Base-by-base conservation (phyloP, 2,888 invertebrate genomes). In the Lacanobia wlatinum region DNA sequence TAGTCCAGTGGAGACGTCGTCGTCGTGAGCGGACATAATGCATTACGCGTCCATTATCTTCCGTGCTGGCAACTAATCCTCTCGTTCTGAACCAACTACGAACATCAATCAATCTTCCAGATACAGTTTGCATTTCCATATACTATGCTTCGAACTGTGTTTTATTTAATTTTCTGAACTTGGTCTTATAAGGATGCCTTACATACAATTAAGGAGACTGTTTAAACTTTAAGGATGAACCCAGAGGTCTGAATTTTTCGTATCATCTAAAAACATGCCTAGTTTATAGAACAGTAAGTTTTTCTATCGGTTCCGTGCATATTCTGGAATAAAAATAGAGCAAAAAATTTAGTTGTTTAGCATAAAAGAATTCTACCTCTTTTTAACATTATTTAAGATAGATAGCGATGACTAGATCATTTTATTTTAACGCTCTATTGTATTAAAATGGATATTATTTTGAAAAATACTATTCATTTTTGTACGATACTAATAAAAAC, bases 71-170 rank as follows among this genome's bases (percentile, higher is more conserved):
- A 61, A 78, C 74, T 79, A 78, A 78, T 78, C 74, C 75, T 61
- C 80, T 56, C 23, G 56, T 53, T 65, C 67, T 61, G 64, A 38
- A 61, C 55, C 60, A 65, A 52, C 64, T 69, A 34, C 55, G 64
- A 23, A 23, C 74, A 68, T 78, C 78, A 74, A 78, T 79, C 79
- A 78, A 79, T 78, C 79, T 74, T 64, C 74, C 48, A 68, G 74
- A 65, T 60, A 52, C 52, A 46, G 21, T 18, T 60, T 65, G 69
- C 63, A 64, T 68, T 62, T 55, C 28, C 40, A 63, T 70, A 70
- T 48, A 14, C 48, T 53, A 2, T 59, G 21, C 43, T 71, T 16
- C 5, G 34, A 2, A 34, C 53, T 34, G 2, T 40, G 9, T n/a
- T 60, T 48, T 60, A 18, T 14, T 59, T 59, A 7, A 21, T 59